A percentile compares a stretch with the other conserved stretches of the same genome.
phyloP scores from a whole-genome alignment of 2,113 vertebrate species.

The Gracilinanus agilis region DNA sequence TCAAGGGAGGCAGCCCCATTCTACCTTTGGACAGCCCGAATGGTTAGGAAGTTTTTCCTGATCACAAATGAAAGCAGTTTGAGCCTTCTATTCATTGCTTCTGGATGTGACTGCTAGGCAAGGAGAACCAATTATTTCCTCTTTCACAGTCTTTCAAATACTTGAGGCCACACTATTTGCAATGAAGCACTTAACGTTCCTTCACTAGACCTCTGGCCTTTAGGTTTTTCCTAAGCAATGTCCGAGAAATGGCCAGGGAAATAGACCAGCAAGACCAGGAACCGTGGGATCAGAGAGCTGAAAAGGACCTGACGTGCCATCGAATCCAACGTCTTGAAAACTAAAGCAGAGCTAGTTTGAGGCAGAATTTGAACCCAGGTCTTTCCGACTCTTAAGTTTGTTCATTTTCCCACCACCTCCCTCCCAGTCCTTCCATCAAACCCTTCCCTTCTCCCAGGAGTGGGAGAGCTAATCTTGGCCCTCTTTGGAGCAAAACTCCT shows the following conservation, averaged over 20 bases:
- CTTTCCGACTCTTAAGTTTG: neutral
- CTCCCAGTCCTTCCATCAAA: neutral
- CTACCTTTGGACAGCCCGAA: neutral
- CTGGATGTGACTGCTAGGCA: neutral
- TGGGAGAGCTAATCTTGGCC: neutral
- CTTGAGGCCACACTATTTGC: neutral
- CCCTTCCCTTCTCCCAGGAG: neutral
- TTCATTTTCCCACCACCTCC: neutral
- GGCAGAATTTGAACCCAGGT: neutral
- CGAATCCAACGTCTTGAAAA: neutral
- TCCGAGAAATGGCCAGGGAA: neutral
- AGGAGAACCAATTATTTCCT: neutral
- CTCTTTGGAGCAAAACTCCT: neutral
- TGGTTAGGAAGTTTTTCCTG: neutral
- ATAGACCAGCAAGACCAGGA: neutral
- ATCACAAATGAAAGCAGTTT: neutral
- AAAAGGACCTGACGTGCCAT: neutral
- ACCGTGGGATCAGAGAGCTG: neutral
- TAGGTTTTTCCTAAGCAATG: neutral
- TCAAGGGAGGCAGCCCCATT: neutral
- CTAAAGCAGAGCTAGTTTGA: neutral
- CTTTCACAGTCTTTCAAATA: neutral
- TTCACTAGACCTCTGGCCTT: neutral
- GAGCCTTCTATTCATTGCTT: neutral
- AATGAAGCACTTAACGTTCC: neutral